A percentile compares a stretch with the other conserved stretches of the same genome.
Conservation (phyloP, 1,140 invertebrate genomes). For the Sitophilus oryzae region DNA sequence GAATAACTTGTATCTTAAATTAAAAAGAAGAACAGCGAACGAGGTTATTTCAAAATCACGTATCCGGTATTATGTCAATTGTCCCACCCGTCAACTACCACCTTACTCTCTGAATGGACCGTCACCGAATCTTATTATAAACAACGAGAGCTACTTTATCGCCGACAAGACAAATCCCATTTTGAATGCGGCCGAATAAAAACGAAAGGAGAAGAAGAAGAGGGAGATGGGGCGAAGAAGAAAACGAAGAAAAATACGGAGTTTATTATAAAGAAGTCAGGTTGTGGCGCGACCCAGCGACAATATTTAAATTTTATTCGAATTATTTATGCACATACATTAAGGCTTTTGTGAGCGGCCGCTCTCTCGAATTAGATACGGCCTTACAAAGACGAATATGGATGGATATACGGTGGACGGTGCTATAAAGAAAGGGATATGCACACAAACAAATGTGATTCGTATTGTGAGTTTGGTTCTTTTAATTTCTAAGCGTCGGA, state of each 20-base stretch:
- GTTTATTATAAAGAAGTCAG: constrained; percentile 26
- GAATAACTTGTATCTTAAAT: too few species aligned
- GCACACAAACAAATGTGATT: constrained; percentile 32
- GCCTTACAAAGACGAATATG: constrained; percentile 24
- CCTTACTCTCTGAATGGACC: constrained; percentile 23
- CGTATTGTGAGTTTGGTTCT: constrained; percentile 19
- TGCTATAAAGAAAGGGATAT: constrained; percentile 25
- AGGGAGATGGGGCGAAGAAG: too few species aligned
- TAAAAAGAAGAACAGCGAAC: too few species aligned
- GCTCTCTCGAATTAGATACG: constrained; percentile 29
- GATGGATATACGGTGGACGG: constrained; percentile 28
- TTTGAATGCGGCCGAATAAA: constrained; percentile 11
- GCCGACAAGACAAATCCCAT: constrained; percentile 21
- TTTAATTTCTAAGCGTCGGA: constrained; percentile 18
- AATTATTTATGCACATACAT: constrained; percentile 35
- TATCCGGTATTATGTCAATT: too few species aligned
- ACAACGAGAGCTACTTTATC: constrained; percentile 18
- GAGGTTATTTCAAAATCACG: too few species aligned
- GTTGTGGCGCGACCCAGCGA: constrained; percentile 26
- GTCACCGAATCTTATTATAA: constrained; percentile 23
- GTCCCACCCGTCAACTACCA: constrained; percentile 22
- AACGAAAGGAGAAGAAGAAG: too few species aligned
- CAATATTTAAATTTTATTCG: constrained; percentile 33
- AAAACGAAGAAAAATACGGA: too few species aligned
- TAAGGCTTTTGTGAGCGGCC: constrained; percentile 30